Base-by-base conservation (phyloP, 2,113 vertebrate species). In the Limanda limanda region DNA sequence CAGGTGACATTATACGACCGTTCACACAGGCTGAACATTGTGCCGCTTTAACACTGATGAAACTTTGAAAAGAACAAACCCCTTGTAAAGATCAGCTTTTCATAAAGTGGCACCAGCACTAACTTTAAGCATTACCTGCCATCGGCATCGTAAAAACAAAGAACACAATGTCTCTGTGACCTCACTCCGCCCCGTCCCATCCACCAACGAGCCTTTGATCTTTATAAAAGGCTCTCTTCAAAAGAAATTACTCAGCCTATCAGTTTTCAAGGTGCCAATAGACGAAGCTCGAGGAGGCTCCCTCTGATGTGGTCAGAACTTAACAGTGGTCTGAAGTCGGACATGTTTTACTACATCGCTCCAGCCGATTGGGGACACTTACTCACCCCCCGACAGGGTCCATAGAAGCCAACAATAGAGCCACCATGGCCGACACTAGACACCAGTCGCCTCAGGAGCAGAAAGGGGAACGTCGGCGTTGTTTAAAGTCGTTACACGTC, bases 261-360 rank as follows among this genome's bases (percentile, higher is more conserved):
- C 85, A 5, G 66, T 84, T 91, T 90, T 92, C 88, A 86, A 86
- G 67, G 79, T 71, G 78, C 79, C 67, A 64, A 60, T 1, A 76
- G 79, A 91, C 81, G 60, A 88, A 70, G 71, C 60, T 2, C 4
- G 68, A 76, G 62, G 82, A 79, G 76, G 52, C 42, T 80, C 64
- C 59, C 69, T 89, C 60, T 89, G 76, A 89, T 86, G 88, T 85
- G 82, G 86, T 65, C 40, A 42, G 69, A 65, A 76, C 60, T 60
- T 52, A 77, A 74, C 52, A 17, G 47, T 65, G 61, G 56, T 51
- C 79, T 45, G 75, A 51, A 51, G 18, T 71, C 47, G 17, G 64
- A 68, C 31, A 8, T 67, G 68, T 85, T 89, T 91, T 84, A 86
- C 80, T 68, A 71, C 78, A 63, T 72, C 69, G 27, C 74, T 18